A percentile compares a stretch with the other conserved stretches of the same genome.
These are phyloP conservation scores for Esox lucius DNA, from an alignment of 2,797 vertebrate species.

Conservation along the genomic window DNA sequence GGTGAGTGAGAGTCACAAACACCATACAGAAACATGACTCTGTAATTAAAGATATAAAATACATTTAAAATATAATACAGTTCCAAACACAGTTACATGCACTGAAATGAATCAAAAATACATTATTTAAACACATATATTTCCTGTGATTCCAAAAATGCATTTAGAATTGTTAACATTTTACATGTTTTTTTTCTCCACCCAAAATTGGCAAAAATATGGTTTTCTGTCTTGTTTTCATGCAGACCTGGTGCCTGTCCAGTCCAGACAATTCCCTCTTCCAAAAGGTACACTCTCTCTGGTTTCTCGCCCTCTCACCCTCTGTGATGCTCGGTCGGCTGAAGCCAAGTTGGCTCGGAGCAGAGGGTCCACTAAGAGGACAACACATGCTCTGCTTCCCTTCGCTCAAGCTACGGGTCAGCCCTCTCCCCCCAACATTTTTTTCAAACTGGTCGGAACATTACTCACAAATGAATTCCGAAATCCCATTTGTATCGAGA, in stretches of 20 bases:
- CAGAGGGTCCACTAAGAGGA: slow-evolving; percentile 56
- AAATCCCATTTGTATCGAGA: neutral
- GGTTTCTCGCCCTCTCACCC: slow-evolving; percentile 54
- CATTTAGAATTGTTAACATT: no score
- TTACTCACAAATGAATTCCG: slow-evolving; percentile 46
- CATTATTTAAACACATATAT: no score
- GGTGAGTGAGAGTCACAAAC: neutral
- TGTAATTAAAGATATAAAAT: no score
- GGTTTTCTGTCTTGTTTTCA: slow-evolving; percentile 29
- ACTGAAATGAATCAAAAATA: no score
- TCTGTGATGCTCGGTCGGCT: slow-evolving; percentile 45
- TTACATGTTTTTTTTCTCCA: no score
- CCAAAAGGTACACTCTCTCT: slow-evolving; percentile 55
- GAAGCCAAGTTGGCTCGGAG: slow-evolving; percentile 62
- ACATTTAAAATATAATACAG: no score
- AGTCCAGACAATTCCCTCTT: slow-evolving; percentile 32
- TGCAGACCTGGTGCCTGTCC: slow-evolving; percentile 41
- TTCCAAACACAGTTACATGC: no score
- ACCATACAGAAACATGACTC: neutral
- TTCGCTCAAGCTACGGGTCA: slow-evolving; percentile 47
- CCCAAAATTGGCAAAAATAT: neutral
- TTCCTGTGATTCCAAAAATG: no score
- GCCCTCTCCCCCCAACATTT: slow-evolving; percentile 52
- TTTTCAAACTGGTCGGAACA: slow-evolving; percentile 35
- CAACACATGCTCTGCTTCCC: slow-evolving; percentile 43